Percentiles rank a stretch among this genome's conserved stretches.
Evolutionary conservation across 2,113 vertebrate genomes (phyloP).

Genomic region (Peromyscus californicus): DNA sequence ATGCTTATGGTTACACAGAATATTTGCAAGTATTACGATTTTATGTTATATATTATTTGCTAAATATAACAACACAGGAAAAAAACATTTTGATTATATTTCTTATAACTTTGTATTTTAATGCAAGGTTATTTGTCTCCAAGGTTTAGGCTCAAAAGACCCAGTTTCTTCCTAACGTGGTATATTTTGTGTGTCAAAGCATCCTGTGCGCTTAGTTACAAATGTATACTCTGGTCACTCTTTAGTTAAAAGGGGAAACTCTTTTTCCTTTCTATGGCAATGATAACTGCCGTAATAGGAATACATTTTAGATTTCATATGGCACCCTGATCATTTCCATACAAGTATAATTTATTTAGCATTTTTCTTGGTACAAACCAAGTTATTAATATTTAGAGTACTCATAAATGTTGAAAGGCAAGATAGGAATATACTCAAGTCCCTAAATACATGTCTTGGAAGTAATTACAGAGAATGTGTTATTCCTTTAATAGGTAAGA

Average conservation of each 20-base stretch:
- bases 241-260: background rate
- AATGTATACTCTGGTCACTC: background rate
- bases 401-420: background rate
- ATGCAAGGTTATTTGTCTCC: background rate
- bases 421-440: background rate
- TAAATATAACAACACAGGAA: background rate
- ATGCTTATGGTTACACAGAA: background rate
- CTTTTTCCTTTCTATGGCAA: background rate
- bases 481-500: background rate
- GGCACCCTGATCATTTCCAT: conserved; percentile 8
- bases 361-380: background rate
- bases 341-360: background rate
- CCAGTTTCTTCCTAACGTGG: background rate
- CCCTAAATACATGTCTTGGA: background rate
- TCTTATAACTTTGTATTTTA: background rate
- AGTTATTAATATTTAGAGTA: conserved; percentile 37
- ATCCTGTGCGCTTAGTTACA: background rate
- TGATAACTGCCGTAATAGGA: background rate
- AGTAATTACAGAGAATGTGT: background rate
- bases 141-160: background rate
- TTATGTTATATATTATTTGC: background rate
- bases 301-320: conserved; percentile 13
- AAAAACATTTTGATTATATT: background rate
- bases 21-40: background rate
- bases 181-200: conserved; percentile 35